Conservation (phyloP, 2,797 vertebrate species). For the Artibeus lituratus region DNA sequence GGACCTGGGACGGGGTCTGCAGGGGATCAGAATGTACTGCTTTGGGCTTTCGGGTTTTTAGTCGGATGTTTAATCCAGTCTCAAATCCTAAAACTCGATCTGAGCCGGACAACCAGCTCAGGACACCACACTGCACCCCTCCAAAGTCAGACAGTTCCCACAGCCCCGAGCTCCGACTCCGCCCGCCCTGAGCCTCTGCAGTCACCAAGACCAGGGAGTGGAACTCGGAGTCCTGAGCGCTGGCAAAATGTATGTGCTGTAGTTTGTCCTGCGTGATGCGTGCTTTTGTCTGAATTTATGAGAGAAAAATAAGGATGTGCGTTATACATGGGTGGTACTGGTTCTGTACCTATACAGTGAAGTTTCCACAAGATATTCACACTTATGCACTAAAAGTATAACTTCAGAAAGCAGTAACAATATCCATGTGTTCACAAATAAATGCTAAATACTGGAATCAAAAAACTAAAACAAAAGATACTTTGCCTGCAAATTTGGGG, state of each 20-base stretch:
- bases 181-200: neutral
- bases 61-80: slow-evolving; percentile 20
- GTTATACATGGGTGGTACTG: too few relatives aligned
- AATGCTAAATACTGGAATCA: too few relatives aligned
- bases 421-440: too few relatives aligned
- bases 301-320: too few relatives aligned
- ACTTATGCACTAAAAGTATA: too few relatives aligned
- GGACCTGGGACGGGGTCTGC: rapidly evolving
- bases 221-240: neutral
- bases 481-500: too few relatives aligned
- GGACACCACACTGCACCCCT: neutral
- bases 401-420: too few relatives aligned
- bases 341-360: too few relatives aligned
- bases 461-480: too few relatives aligned
- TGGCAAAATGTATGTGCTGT: neutral
- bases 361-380: too few relatives aligned
- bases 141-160: neutral
- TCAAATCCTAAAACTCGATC: neutral
- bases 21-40: neutral
- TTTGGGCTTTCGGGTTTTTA: neutral
- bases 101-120: neutral
- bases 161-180: neutral
- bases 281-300: too few relatives aligned
- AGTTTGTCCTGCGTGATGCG: rapidly evolving
- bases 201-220: slow-evolving; percentile 39